Evolutionary conservation across 2,797 vertebrate genomes (phyloP).

Genomic region (Arctocebus calabarensis): DNA sequence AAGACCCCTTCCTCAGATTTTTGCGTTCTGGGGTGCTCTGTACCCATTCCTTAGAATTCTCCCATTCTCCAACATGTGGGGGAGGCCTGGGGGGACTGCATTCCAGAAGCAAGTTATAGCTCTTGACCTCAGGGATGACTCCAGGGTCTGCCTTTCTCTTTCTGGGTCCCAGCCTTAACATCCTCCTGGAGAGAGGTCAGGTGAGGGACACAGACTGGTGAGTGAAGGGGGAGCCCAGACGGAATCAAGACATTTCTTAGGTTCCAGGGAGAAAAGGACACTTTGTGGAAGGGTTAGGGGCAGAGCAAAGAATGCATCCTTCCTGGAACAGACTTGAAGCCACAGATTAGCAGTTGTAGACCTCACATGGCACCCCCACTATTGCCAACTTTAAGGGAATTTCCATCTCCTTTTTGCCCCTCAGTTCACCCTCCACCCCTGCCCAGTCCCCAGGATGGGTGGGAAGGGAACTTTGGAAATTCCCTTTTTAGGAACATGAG

Average conservation of each 20-base stretch:
- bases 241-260: not conserved
- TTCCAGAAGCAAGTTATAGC: not conserved
- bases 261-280: not conserved
- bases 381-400: constrained; percentile 79
- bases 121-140: not conserved
- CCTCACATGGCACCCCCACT: constrained; percentile 57
- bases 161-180: not conserved
- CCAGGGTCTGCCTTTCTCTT: not conserved
- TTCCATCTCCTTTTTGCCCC: constrained; percentile 77
- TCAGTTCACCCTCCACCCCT: constrained; percentile 70
- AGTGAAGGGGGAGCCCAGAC: not conserved
- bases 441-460: constrained; percentile 62
- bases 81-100: not conserved
- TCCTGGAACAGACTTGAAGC: constrained; percentile 71
- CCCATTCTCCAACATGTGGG: too few relatives aligned
- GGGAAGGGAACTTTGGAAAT: constrained; percentile 83
- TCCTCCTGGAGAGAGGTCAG: not conserved
- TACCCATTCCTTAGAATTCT: not conserved
- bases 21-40: not conserved
- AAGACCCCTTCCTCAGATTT: not conserved
- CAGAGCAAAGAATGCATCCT: not conserved
- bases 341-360: constrained; percentile 31
- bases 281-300: not conserved
- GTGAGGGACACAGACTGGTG: not conserved
- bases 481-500: constrained; percentile 78